phyloP scores from a whole-genome alignment of 2,113 vertebrate species.

The Menura novaehollandiae region DNA sequence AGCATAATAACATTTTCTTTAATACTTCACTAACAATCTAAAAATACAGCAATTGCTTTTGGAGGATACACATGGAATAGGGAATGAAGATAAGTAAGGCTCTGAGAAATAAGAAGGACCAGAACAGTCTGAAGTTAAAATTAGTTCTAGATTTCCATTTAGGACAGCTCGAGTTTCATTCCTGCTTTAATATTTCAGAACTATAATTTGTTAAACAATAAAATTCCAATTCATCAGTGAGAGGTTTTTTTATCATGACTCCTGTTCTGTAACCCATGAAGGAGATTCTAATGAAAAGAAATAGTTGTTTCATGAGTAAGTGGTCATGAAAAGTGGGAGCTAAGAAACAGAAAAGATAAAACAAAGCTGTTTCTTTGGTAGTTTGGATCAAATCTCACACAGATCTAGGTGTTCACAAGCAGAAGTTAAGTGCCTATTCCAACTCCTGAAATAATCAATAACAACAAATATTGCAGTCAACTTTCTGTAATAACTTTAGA shows the following conservation, averaged over 20 bases:
- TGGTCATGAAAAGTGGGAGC: neutral
- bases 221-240: neutral
- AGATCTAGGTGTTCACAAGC: neutral
- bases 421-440: slow-evolving; percentile 15
- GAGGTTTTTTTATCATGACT: neutral
- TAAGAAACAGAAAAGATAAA: slow-evolving; percentile 25
- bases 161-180: neutral
- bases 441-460: slow-evolving; percentile 33
- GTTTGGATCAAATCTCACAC: slow-evolving; percentile 11
- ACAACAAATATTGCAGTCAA: neutral
- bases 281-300: neutral
- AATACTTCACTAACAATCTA: neutral
- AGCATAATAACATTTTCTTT: neutral
- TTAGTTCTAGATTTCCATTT: neutral
- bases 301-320: neutral
- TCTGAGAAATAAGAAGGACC: neutral
- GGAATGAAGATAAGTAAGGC: neutral
- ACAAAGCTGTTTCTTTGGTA: neutral
- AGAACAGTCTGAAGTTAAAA: neutral
- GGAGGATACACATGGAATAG: neutral
- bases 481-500: neutral
- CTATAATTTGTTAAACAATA: neutral
- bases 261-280: slow-evolving; percentile 2
- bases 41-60: neutral
- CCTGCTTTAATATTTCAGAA: neutral